Evolutionary conservation across 2,113 vertebrate genomes (phyloP).

Genomic region (Neodon shergylaensis): DNA sequence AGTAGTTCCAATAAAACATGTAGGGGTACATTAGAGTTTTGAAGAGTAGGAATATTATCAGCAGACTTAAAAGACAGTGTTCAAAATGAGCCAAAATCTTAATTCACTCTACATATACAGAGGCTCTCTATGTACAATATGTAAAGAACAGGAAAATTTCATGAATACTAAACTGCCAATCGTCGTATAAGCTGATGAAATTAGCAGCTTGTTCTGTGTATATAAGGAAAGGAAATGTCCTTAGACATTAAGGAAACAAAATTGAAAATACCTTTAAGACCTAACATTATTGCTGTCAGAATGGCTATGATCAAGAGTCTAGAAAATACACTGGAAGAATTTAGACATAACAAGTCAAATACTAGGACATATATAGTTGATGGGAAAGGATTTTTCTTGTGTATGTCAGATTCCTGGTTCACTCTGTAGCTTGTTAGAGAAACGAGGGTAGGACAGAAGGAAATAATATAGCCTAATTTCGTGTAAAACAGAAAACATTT

Average conservation of each 20-base stretch:
- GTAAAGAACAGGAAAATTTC: neutral
- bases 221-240: neutral
- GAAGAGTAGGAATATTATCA: neutral
- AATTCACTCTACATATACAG: neutral
- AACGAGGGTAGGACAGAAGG: fast-evolving
- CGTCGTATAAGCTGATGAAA: too few relatives aligned
- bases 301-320: neutral
- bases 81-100: neutral
- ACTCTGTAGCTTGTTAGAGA: neutral
- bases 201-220: too few relatives aligned
- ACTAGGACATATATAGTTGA: neutral
- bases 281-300: neutral
- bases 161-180: neutral
- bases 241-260: neutral
- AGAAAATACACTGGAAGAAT: neutral
- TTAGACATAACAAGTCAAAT: neutral
- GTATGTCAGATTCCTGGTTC: neutral
- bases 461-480: neutral
- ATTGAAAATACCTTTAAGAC: neutral
- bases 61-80: neutral
- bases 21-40: neutral
- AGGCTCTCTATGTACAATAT: neutral
- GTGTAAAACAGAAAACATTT: neutral
- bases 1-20: neutral
- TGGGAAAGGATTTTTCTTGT: neutral